Conservation (phyloP, 64 coral and sea anemone species). For the Stichodactyla helianthus region DNA sequence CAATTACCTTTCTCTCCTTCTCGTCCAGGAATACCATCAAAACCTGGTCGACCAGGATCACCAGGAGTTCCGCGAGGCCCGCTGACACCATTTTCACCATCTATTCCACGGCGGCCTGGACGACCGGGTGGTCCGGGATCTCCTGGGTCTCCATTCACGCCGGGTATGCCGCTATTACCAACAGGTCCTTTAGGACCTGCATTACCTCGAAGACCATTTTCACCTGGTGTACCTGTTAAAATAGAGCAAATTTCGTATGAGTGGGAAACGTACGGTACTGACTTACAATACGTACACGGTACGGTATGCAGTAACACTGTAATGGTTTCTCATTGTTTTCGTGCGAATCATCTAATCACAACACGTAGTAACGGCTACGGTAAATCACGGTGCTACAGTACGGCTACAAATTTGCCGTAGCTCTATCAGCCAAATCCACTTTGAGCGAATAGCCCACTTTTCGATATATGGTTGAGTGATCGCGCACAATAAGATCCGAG, state of each 20-base stretch:
- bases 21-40: conserved; percentile 14
- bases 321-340: too few species aligned
- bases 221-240: conserved; percentile 19
- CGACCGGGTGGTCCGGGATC: conserved; percentile 31
- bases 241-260: neutral
- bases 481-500: too few species aligned
- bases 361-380: too few species aligned
- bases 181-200: neutral
- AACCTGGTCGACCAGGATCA: neutral
- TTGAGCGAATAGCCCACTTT: too few species aligned
- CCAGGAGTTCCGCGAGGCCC: conserved; percentile 43
- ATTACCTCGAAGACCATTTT: neutral
- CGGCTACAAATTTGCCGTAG: too few species aligned
- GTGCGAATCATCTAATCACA: too few species aligned
- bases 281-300: too few species aligned
- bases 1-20: conserved; percentile 19
- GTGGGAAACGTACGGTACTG: too few species aligned
- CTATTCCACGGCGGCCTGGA: conserved; percentile 33
- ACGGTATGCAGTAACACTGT: too few species aligned
- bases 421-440: too few species aligned
- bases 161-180: conserved; percentile 8
- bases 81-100: conserved; percentile 42
- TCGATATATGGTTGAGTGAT: too few species aligned
- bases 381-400: too few species aligned
- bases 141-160: conserved; percentile 12